phyloP scores from a whole-genome alignment of 2,888 invertebrate species.

The Cheilosia pagana region DNA sequence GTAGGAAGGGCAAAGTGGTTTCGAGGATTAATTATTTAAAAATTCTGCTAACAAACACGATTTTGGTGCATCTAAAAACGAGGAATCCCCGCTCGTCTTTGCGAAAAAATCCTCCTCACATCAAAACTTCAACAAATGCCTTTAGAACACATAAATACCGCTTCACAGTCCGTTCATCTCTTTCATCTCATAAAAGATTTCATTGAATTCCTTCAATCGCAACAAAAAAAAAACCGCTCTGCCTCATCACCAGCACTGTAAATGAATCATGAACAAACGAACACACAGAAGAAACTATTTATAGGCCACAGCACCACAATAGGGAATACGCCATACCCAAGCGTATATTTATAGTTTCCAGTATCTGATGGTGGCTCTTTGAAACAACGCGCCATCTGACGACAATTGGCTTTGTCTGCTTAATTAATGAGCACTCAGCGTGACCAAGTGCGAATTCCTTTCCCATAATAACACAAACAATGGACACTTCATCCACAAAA shows the following conservation, averaged over 20 bases:
- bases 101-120: neutral
- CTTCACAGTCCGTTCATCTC: conserved; percentile 10
- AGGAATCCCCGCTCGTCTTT: no score
- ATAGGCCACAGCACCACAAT: conserved; percentile 14
- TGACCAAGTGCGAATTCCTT: conserved; percentile 37
- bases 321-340: conserved; percentile 10
- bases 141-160: conserved; percentile 21
- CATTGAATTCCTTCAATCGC: conserved; percentile 30
- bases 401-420: conserved; percentile 41
- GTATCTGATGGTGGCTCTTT: neutral
- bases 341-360: conserved; percentile 32
- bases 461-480: conserved; percentile 19
- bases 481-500: neutral
- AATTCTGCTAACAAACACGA: no score
- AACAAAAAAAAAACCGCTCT: neutral
- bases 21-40: no score
- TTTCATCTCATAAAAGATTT: conserved; percentile 42
- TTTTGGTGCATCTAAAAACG: no score
- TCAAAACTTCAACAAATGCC: conserved; percentile 1
- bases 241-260: conserved; percentile 16
- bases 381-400: conserved; percentile 11
- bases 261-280: conserved; percentile 29
- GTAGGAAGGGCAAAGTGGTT: no score
- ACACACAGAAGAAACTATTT: conserved; percentile 29
- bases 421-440: conserved; percentile 34